Evolutionary conservation across 1,140 invertebrate genomes (phyloP), one percentile per base, ranked within the genome.

Genomic region (Drosophila ercepeae): DNA sequence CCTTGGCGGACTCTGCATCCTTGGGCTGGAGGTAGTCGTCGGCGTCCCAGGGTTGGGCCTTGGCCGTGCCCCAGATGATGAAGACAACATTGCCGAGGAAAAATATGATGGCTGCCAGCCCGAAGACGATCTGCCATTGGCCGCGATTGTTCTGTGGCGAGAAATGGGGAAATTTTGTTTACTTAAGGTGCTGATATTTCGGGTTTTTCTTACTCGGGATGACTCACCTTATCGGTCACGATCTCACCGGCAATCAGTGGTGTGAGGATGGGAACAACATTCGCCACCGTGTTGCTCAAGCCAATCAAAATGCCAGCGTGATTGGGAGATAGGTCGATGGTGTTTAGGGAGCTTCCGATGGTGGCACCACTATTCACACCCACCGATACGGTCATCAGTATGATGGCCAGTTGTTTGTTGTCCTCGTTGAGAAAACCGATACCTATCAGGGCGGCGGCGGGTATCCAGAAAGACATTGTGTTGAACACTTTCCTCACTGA

Each of bases 71-170:
- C 86, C 95, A 95, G 2, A 95, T 70, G 25, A 95, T 61, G 78
- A 95, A 97, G 41, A 95, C 91, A 1, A 95, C 84, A 60, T 95
- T 95, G 6, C 95, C 94, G 32, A 94, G 60, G 41, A 95, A 92
- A 72, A 96, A 96, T 11, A 97, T 92, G 2, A 91, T 93, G 7
- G 95, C 93, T 1, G 95, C 93, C 19, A 96, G 92, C 73, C 94
- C 94, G 82, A 97, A 97, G 0, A 97, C 94, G 34, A 93, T 93
- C 69, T 94, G 93, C 97, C 96, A 97, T 75, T 94, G 92, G 0
- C 89, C 55, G 1, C 92, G 91, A 76, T 94, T 92, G 25, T 89
- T 91, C 94, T 94, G 84, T 89, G 39, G 41, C n/a, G n/a, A 75
- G 11, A 89, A 45, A 13, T 58, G 39, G 19, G 23, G 34, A 49